Evolutionary conservation across 2,797 vertebrate species (phyloP).

Genomic region (Chaenodraco wilsoni): DNA sequence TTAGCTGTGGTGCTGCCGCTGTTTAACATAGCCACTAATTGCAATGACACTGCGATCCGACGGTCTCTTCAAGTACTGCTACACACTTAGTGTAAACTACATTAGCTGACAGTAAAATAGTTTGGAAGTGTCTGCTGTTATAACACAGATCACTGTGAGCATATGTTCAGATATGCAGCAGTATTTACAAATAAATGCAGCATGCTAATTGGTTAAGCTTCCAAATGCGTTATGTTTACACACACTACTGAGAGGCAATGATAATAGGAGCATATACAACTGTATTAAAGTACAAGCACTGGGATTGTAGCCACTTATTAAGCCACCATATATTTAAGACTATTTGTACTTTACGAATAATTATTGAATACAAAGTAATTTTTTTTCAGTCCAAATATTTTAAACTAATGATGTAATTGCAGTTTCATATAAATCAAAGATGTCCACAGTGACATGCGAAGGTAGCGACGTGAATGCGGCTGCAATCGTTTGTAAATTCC

Average conservation of each 20-base stretch:
- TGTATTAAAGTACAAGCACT: not conserved
- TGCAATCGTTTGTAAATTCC: conserved; percentile 73
- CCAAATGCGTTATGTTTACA: not conserved
- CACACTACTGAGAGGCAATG: not conserved
- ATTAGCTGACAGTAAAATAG: not conserved
- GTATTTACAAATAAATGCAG: conserved; percentile 16
- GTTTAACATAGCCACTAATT: conserved; percentile 58
- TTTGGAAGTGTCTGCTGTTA: conserved; percentile 18
- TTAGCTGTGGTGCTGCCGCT: conserved; percentile 44
- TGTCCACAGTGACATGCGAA: conserved; percentile 44
- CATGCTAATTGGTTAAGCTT: conserved; percentile 10
- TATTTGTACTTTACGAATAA: not conserved
- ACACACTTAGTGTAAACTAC: not conserved
- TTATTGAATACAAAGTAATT: not conserved
- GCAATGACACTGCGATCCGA: conserved; percentile 34
- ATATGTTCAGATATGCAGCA: conserved; percentile 14
- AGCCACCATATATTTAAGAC: not conserved
- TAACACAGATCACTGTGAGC: conserved; percentile 15
- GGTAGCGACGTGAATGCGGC: conserved; percentile 54
- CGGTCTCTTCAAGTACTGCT: conserved; percentile 10
- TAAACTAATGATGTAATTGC: conserved; percentile 5
- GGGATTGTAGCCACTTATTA: not conserved
- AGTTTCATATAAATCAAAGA: conserved; percentile 43
- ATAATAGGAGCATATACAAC: not conserved
- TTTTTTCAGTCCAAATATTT: not conserved